Percentiles rank a stretch among this genome's conserved stretches.
These are phyloP conservation scores for Danaus chrysippus DNA, from an alignment of 2,888 invertebrate genomes.

Conservation along the genomic window DNA sequence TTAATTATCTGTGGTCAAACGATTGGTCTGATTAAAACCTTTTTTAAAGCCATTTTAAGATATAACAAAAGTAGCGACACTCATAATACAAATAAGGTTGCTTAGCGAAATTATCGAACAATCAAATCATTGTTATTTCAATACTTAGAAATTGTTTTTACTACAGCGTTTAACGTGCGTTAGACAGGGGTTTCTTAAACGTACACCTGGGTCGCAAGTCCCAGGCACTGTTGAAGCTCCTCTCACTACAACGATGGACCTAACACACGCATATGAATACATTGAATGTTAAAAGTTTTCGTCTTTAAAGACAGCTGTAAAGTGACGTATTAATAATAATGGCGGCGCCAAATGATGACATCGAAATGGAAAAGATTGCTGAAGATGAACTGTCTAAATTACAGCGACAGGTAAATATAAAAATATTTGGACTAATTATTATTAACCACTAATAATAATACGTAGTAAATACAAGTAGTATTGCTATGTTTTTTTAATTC, in stretches of 20 bases:
- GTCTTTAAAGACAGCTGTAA: not conserved
- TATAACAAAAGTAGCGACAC: too few relatives aligned
- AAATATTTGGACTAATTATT: not conserved
- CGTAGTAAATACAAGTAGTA: too few relatives aligned
- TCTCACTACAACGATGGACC: too few relatives aligned
- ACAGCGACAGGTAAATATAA: constrained; percentile 82
- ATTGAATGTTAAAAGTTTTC: not conserved
- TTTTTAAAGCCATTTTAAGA: too few relatives aligned
- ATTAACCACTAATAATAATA: not conserved
- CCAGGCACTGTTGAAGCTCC: too few relatives aligned
- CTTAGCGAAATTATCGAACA: constrained; percentile 31
- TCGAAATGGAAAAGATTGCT: constrained; percentile 88
- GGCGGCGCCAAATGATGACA: constrained; percentile 74
- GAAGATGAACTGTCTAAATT: constrained; percentile 88
- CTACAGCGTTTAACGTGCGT: too few relatives aligned
- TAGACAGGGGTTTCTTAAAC: too few relatives aligned
- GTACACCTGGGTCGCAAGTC: too few relatives aligned
- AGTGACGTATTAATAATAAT: constrained; percentile 39
- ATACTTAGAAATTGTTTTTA: not conserved
- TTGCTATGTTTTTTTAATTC: too few relatives aligned
- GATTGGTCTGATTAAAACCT: too few relatives aligned
- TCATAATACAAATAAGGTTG: not conserved
- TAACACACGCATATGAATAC: too few relatives aligned
- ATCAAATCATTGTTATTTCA: constrained; percentile 13
- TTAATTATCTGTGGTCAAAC: too few relatives aligned